These are phyloP conservation scores for Parnassius mnemosyne DNA, from an alignment of 2,888 invertebrate species.

Conservation along the genomic window DNA sequence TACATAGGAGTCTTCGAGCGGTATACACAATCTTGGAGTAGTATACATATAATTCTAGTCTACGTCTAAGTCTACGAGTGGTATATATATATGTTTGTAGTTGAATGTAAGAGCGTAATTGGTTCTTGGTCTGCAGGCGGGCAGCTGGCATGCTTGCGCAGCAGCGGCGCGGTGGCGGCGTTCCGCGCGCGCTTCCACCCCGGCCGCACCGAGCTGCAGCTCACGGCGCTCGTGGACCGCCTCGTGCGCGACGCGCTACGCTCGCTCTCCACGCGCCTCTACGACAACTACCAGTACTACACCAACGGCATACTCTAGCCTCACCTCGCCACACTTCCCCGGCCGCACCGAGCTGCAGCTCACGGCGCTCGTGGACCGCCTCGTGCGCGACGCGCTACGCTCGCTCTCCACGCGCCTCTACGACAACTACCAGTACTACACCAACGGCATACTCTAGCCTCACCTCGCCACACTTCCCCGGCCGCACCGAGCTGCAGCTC, in stretches of 20 bases:
- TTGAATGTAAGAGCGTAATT: too few species aligned
- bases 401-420: constrained; percentile 98
- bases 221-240: constrained; percentile 93
- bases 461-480: background rate
- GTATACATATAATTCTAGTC: too few species aligned
- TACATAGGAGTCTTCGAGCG: too few species aligned
- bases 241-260: constrained; percentile 97
- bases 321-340: background rate
- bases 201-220: constrained; percentile 96
- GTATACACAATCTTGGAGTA: too few species aligned
- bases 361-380: constrained; percentile 92
- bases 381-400: constrained; percentile 96
- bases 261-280: constrained; percentile 97
- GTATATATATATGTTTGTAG: too few species aligned
- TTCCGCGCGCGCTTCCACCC: constrained; percentile 97
- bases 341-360: constrained; percentile 89
- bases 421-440: constrained; percentile 99
- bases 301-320: constrained; percentile 95
- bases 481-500: constrained; percentile 73
- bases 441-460: constrained; percentile 93
- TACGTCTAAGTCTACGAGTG: too few species aligned
- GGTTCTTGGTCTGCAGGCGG: constrained; percentile 83
- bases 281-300: constrained; percentile 99
- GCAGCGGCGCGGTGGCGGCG: constrained; percentile 94
- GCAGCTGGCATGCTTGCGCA: constrained; percentile 97